These are phyloP conservation scores for Argynnis bischoffii DNA, from an alignment of 2,888 invertebrate species.

Conservation along the genomic window DNA sequence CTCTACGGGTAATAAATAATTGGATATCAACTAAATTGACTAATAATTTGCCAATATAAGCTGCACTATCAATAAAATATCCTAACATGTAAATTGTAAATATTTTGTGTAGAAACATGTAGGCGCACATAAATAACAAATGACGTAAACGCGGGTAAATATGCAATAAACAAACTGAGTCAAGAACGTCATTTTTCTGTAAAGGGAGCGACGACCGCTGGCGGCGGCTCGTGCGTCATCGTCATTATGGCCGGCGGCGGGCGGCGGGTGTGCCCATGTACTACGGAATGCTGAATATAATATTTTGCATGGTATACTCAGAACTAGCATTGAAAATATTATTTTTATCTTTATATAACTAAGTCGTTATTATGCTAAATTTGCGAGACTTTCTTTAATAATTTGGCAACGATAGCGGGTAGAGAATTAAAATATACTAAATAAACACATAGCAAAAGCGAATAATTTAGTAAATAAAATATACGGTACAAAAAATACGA, in stretches of 20 bases:
- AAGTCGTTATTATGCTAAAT: no score
- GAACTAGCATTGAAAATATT: not conserved
- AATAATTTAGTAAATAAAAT: no score
- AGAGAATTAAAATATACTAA: no score
- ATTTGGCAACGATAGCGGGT: no score
- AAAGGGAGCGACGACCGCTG: slow-evolving; percentile 73
- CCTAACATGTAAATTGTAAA: slow-evolving; percentile 16
- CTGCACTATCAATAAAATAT: not conserved
- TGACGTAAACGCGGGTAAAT: slow-evolving; percentile 52
- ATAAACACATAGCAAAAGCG: no score
- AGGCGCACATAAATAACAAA: slow-evolving; percentile 42
- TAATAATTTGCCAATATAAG: not conserved
- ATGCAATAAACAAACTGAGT: slow-evolving; percentile 65
- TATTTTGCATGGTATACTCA: slow-evolving; percentile 11
- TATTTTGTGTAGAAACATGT: slow-evolving; percentile 25
- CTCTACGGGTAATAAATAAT: not conserved
- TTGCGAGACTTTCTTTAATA: no score
- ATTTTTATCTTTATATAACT: not conserved
- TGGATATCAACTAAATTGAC: not conserved
- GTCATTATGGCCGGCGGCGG: slow-evolving; percentile 23
- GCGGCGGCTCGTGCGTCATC: slow-evolving; percentile 55
- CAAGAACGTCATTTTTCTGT: slow-evolving; percentile 61
- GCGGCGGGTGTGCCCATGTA: not conserved
- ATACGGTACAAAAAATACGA: no score
- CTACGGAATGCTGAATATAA: slow-evolving; percentile 8